These are phyloP conservation scores for Rhineura floridana DNA, from an alignment of 2,113 vertebrate species.

Conservation along the genomic window DNA sequence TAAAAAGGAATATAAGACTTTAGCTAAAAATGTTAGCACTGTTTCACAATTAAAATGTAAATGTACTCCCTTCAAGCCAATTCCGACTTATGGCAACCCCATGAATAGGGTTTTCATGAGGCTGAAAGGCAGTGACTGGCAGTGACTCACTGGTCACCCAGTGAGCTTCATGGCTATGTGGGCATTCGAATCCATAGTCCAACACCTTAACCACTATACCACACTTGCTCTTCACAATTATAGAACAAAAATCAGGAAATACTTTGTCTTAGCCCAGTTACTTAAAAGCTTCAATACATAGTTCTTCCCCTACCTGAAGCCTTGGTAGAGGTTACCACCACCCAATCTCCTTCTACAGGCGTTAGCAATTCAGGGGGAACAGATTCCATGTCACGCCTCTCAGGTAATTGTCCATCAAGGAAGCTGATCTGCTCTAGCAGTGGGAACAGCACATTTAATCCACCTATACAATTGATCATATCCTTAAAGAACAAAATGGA, in stretches of 20 bases:
- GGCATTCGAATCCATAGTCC: too few relatives aligned
- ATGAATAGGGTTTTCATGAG: too few relatives aligned
- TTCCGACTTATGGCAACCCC: too few relatives aligned
- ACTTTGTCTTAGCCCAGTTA: too few relatives aligned
- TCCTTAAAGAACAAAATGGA: conserved; percentile 79
- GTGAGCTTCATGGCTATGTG: too few relatives aligned
- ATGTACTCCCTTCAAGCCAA: too few relatives aligned
- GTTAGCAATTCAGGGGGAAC: conserved; percentile 81
- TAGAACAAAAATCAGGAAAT: neutral
- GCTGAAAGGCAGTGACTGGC: too few relatives aligned
- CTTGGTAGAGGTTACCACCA: conserved; percentile 87
- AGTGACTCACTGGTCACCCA: too few relatives aligned
- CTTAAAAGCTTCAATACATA: conserved; percentile 4
- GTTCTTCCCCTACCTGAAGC: conserved; percentile 84
- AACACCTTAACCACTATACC: too few relatives aligned
- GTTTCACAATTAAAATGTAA: neutral
- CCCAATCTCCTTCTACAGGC: conserved; percentile 89
- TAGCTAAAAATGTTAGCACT: neutral
- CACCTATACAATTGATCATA: conserved; percentile 94
- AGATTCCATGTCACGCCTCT: conserved; percentile 77
- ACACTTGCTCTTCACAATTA: too few relatives aligned
- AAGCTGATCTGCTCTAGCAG: conserved; percentile 89
- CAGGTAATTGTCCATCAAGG: conserved; percentile 72
- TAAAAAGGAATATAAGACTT: conserved; percentile 43
- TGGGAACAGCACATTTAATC: conserved; percentile 89